Evolutionary conservation across 2,797 vertebrate genomes (phyloP), one percentile per base, ranked within the genome.

Genomic region (Mastacembelus armatus): DNA sequence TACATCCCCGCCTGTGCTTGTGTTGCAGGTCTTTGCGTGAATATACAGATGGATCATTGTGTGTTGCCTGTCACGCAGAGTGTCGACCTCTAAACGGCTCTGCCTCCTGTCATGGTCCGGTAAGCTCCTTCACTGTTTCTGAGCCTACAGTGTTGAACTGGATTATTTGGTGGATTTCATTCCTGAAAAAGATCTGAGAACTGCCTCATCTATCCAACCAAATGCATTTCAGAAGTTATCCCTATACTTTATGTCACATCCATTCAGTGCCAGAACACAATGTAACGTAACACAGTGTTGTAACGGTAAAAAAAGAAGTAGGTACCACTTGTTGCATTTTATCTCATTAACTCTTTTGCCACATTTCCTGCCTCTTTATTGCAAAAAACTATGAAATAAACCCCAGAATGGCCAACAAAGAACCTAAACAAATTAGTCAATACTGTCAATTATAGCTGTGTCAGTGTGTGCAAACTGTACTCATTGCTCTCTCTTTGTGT

Each of bases 11-110:
- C 51, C n/a, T 82, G 52, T 11, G 1, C 26, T 83, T 78, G 43
- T 84, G 66, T 78, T 83, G 39, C 91, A 99, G 98, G 54, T 66
- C 89, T 7, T 0, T 88, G 52, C 93, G 95, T 55, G 98, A 99
- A 71, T 95, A 95, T 22, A 70, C 86, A 52, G 92, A 95, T 0
- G 93, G 89, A 30, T 94, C 88, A 9, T 69, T 71, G 47, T 99
- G 97, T 64, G 79, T 94, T 27, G 78, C 93, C 0, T 99, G 98
- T 82, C 95, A 99, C 72, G 38, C 92, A 0, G 95, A 99, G 90
- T 98, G 98, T 87, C 92, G 89, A 65, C 93, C 94, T 18, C 91
- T 98, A 83, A 98, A 98, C 0, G 94, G 90, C 86, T 95, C 95
- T 0, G 91, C 84, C 67, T 95, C 96, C 81, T 99, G 98, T 89